These are phyloP conservation scores for Agonopterix alstromeriana DNA, from an alignment of 2,888 invertebrate genomes.

Conservation along the genomic window DNA sequence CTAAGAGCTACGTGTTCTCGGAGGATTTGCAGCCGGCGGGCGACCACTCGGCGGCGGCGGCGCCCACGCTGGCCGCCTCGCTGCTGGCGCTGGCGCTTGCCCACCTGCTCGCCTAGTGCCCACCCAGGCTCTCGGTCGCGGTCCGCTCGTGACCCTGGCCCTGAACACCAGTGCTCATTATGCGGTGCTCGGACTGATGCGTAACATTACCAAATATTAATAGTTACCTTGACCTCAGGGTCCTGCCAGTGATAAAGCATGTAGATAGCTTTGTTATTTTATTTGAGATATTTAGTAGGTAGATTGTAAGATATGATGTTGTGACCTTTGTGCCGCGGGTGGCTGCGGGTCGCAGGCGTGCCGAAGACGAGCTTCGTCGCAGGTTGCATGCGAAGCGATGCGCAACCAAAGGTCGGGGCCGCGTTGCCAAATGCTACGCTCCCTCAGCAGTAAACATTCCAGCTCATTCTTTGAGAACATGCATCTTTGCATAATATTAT, in stretches of 20 bases:
- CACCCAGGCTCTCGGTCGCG: conserved; percentile 18
- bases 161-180: conserved; percentile 35
- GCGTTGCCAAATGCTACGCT: conserved; percentile 50
- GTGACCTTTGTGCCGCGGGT: conserved; percentile 33
- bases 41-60: conserved; percentile 27
- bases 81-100: conserved; percentile 47
- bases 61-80: conserved; percentile 41
- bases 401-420: conserved; percentile 59
- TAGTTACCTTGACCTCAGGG: conserved; percentile 67
- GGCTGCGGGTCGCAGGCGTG: conserved; percentile 28
- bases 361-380: conserved; percentile 50
- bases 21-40: conserved; percentile 42
- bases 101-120: conserved; percentile 55
- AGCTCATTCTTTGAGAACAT: conserved; percentile 36
- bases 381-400: conserved; percentile 15
- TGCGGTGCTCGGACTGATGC: conserved; percentile 52
- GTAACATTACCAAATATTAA: conserved; percentile 71
- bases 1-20: conserved; percentile 80
- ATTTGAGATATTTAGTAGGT: conserved; percentile 18
- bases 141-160: conserved; percentile 29
- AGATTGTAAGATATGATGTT: conserved; percentile 18
- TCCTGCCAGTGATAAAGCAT: conserved; percentile 65
- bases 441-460: conserved; percentile 61
- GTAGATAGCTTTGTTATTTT: conserved; percentile 52
- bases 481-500: conserved; percentile 42